Evolutionary conservation across 2,888 invertebrate species (phyloP).

Genomic region (Euproctis similis): DNA sequence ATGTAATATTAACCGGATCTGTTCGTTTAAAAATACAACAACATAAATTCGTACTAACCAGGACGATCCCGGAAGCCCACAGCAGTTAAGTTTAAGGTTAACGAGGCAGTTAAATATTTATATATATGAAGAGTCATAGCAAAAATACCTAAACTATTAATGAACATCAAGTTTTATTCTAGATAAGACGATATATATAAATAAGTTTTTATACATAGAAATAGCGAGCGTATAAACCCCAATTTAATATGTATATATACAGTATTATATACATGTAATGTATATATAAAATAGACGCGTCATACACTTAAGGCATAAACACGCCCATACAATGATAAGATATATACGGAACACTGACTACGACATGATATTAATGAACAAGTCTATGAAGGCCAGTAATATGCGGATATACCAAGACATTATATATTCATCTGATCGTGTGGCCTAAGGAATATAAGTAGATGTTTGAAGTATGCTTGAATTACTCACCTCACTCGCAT

Average conservation of each 20-base stretch:
- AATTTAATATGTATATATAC: constrained; percentile 1
- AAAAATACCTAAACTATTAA: constrained; percentile 1
- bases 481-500: too few species aligned
- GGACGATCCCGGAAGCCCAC: not conserved
- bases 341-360: constrained; percentile 62
- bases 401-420: constrained; percentile 61
- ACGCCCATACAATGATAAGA: constrained; percentile 43
- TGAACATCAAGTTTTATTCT: not conserved
- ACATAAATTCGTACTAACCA: not conserved
- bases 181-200: not conserved
- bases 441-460: too few species aligned
- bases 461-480: too few species aligned
- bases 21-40: not conserved
- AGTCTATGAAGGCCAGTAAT: constrained; percentile 51
- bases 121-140: not conserved
- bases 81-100: not conserved
- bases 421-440: constrained; percentile 24
- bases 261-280: constrained; percentile 4
- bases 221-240: constrained; percentile 5
- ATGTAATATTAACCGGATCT: not conserved
- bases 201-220: not conserved
- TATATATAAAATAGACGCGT: constrained; percentile 13
- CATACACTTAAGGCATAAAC: constrained; percentile 23
- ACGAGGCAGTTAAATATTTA: not conserved
- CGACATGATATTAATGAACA: constrained; percentile 58